Conservation (phyloP, 2,113 vertebrate species). For the Chaetorhynchus papuensis region DNA sequence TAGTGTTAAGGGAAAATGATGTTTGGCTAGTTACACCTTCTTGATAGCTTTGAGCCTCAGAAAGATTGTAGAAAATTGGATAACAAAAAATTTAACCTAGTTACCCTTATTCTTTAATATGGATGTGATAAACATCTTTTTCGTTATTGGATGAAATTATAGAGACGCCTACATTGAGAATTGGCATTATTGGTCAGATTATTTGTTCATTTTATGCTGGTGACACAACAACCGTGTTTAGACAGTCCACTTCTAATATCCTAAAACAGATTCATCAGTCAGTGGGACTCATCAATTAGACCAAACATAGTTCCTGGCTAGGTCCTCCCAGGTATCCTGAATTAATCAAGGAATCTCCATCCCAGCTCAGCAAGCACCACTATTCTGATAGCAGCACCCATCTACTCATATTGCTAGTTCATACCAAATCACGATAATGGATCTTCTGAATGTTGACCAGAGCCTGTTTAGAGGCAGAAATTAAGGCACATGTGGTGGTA, state of each 20-base stretch:
- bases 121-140: background rate
- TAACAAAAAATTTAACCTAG: background rate
- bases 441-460: background rate
- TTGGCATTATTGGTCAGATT: background rate
- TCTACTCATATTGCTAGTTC: background rate
- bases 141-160: background rate
- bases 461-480: background rate
- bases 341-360: background rate
- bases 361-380: background rate
- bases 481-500: background rate
- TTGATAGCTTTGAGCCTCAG: background rate
- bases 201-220: background rate
- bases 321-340: background rate
- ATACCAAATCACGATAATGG: background rate
- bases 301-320: background rate
- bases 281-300: background rate
- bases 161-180: background rate
- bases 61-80: background rate
- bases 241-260: background rate
- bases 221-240: background rate
- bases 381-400: background rate
- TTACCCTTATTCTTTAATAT: background rate
- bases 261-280: background rate
- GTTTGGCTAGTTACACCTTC: background rate
- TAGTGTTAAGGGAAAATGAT: rapidly evolving